Base-by-base conservation (phyloP, 2,113 vertebrate genomes). In the Pteruthius melanotis region DNA sequence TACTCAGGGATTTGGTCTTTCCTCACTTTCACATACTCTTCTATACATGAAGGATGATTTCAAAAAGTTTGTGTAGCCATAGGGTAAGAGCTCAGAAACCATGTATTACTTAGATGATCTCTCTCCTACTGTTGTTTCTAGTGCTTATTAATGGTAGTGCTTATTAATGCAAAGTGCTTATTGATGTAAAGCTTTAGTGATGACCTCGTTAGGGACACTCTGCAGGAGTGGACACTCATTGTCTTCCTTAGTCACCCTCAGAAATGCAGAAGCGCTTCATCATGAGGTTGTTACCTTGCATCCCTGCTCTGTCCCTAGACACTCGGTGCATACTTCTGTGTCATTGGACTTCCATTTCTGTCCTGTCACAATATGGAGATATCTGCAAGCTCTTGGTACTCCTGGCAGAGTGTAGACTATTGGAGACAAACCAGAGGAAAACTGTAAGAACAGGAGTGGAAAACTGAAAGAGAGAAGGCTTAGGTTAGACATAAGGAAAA, bases 141-240 rank as follows among this genome's bases (percentile, higher is more conserved):
- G 24, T 37, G 20, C 4, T n/a, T n/a, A n/a, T n/a, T 74, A 47
- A 69, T 40, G 9, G 12, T 71, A 35, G 20, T 24, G 12, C 8
- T 54, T 37, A 24, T 47, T 37, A 76, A 61, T 28, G 24, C 28
- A 82, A 70, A 35, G 20, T 24, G 12, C 8, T 54, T 37, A 24
- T 47, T 37, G 72, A 61, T 28, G 24, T 26, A 82, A 70, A 78
- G 14, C 8, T 59, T 59, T 60, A 16, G 27, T 5, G 20, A 23
- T 63, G 26, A 26, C 21, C 18, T 31, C 17, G 5, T 47, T 57
- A 50, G 56, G 30, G 35, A 33, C 22, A 33, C 7, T 7, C 31
- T 30, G 27, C 42, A 33, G 16, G 40, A 54, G 15, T 18, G 24
- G 23, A 10, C 21, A 16, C 0, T 0, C 6, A 5, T 14, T 52